Evolutionary conservation across 1,140 invertebrate genomes (phyloP).

Genomic region (Maconellicoccus hirsutus): DNA sequence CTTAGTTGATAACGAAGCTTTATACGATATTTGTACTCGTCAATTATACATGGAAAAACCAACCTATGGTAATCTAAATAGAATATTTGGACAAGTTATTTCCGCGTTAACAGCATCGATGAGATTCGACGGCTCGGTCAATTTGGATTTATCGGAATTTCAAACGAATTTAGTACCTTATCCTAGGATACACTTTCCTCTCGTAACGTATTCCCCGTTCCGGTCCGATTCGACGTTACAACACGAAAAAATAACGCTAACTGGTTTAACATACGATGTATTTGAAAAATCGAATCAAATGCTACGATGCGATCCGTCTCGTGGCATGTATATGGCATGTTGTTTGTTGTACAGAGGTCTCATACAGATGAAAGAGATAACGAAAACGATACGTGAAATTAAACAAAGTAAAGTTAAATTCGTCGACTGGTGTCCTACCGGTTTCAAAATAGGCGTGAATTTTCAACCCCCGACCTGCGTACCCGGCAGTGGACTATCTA

Average conservation of each 20-base stretch:
- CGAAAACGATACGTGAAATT: conserved; percentile 54
- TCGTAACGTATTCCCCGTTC: conserved; percentile 29
- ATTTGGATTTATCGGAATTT: conserved; percentile 53
- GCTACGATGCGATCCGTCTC: conserved; percentile 31
- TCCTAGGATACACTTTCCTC: conserved; percentile 38
- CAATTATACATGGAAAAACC: conserved; percentile 46
- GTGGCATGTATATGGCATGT: conserved; percentile 42
- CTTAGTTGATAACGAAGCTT: conserved; percentile 70
- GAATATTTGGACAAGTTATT: conserved; percentile 36
- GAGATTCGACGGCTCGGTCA: conserved; percentile 49
- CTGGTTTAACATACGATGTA: neutral
- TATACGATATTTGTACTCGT: conserved; percentile 57
- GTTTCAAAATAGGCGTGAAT: conserved; percentile 42
- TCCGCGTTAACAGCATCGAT: conserved; percentile 42
- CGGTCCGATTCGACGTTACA: neutral
- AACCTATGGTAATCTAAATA: conserved; percentile 41
- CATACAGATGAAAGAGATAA: conserved; percentile 49
- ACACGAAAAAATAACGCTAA: conserved; percentile 28
- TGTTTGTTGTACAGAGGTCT: conserved; percentile 35
- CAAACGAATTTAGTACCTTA: conserved; percentile 53
- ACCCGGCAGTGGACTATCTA: conserved; percentile 46
- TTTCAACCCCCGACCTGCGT: conserved; percentile 58
- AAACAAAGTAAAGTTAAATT: conserved; percentile 50
- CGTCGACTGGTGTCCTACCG: conserved; percentile 49
- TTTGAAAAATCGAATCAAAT: conserved; percentile 24